Base-by-base conservation (phyloP, 2,113 vertebrate genomes). In the Cyprinodon variegatus region DNA sequence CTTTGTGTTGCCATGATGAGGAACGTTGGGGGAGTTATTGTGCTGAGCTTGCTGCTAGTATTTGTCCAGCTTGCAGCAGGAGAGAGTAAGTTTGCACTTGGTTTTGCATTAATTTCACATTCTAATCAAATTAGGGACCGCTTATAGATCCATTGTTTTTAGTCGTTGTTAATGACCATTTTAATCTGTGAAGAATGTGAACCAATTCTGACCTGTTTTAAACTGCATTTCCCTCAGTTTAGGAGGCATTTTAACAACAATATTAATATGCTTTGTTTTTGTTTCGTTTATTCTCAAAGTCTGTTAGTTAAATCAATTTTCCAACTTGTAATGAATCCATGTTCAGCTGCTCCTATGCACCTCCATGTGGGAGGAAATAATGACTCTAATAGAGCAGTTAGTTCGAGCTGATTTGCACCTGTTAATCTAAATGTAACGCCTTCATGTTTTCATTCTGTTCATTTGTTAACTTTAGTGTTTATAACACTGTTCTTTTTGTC, bases 1-100 rank as follows among this genome's bases (percentile, higher is more conserved):
- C 22, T 69, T 64, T 73, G 63, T 67, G 70, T 80, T 83, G 79
- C 79, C 82, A 90, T 7, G 79, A 93, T 92, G 92, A 87, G 61
- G 65, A 77, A 78, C 10, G n/a, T 40, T 5, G 0, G 61, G 15
- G 83, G 70, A 68, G 46, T 43, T 22, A 4, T 43, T 41, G 67
- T 83, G 48, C 67, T 89, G 73, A 17, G 89, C 65, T 60, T 83
- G 57, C 64, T 93, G 61, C 43, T 84, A 4, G n/a, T 77, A 37
- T 72, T 84, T 46, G 22, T 70, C 5, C 39, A 7, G 0, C 45
- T 38, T 11, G 43, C 80, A 61, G 72, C 72, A 4, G 79, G 72
- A 77, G 77, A 74, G n/a, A 43, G 92, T 94, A 79, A 90, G 90
- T 68, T 61, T 48, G 14, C 2, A 36, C 3, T 22, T 13, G 11